These are phyloP conservation scores for Ostrea denselamellosa DNA, from an alignment of 1,140 invertebrate species.

Conservation along the genomic window DNA sequence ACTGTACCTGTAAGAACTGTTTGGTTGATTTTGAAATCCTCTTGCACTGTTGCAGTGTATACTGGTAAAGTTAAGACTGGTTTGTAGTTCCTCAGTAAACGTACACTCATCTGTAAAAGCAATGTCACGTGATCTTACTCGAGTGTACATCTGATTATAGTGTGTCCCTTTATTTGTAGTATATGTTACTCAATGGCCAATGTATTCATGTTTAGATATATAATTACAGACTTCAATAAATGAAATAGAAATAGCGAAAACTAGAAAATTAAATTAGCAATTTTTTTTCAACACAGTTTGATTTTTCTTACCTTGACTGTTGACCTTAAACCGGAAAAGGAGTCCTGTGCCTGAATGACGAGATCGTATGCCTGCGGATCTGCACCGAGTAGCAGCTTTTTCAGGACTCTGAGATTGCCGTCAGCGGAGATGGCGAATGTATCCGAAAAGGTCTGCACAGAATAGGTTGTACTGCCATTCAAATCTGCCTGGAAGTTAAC, in stretches of 20 bases:
- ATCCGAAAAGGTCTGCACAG: background rate
- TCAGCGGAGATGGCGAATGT: background rate
- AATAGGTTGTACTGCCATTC: conserved; percentile 14
- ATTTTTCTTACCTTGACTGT: background rate
- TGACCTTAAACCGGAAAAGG: background rate
- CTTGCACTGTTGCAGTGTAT: background rate
- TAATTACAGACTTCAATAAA: no score
- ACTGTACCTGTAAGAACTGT: background rate
- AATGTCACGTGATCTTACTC: no score
- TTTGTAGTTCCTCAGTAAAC: conserved; percentile 23
- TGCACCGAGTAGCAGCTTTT: background rate
- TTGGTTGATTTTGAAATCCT: conserved; percentile 5
- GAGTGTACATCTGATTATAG: no score
- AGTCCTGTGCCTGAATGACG: background rate
- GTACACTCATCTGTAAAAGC: conserved; percentile 12
- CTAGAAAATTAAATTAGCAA: no score
- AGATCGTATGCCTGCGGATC: background rate
- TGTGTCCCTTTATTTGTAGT: no score
- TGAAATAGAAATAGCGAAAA: no score
- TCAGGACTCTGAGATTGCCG: background rate
- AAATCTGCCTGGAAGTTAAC: conserved; percentile 11
- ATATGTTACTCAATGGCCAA: no score
- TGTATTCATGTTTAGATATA: no score
- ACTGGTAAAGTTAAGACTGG: conserved; percentile 23
- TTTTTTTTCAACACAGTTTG: no score